These are phyloP conservation scores for Drosophila demipolita DNA, from an alignment of 2,888 invertebrate genomes.

Conservation along the genomic window DNA sequence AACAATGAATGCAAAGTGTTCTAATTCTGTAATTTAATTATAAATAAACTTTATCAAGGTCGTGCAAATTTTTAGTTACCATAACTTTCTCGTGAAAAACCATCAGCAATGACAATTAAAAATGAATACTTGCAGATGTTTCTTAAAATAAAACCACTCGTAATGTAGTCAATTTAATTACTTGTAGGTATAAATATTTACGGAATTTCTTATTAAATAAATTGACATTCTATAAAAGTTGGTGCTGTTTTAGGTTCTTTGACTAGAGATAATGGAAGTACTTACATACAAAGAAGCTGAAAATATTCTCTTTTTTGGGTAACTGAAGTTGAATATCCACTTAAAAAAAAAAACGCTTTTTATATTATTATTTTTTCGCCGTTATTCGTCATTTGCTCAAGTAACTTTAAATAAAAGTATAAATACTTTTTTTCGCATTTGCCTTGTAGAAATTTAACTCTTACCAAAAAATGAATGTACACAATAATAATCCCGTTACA, in stretches of 20 bases:
- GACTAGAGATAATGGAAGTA: background rate
- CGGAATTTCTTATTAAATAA: constrained; percentile 51
- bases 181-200: constrained; percentile 30
- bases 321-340: no score
- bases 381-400: no score
- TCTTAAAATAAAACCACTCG: constrained; percentile 28
- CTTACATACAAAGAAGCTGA: background rate
- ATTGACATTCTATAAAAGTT: background rate
- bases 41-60: constrained; percentile 48
- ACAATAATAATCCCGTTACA: constrained; percentile 17
- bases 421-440: background rate
- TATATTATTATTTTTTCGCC: no score
- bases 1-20: constrained; percentile 56
- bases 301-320: no score
- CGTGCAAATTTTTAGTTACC: constrained; percentile 18
- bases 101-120: constrained; percentile 18
- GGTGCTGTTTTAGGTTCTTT: background rate
- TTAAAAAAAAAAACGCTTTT: no score
- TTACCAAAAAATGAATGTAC: background rate
- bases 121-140: constrained; percentile 40
- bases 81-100: constrained; percentile 40
- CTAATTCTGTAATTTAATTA: constrained; percentile 52
- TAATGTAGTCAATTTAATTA: constrained; percentile 44
- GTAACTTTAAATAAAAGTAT: background rate
- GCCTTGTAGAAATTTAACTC: background rate